These are phyloP conservation scores for Coryphaenoides rupestris DNA, from an alignment of 2,113 vertebrate genomes.

Conservation along the genomic window DNA sequence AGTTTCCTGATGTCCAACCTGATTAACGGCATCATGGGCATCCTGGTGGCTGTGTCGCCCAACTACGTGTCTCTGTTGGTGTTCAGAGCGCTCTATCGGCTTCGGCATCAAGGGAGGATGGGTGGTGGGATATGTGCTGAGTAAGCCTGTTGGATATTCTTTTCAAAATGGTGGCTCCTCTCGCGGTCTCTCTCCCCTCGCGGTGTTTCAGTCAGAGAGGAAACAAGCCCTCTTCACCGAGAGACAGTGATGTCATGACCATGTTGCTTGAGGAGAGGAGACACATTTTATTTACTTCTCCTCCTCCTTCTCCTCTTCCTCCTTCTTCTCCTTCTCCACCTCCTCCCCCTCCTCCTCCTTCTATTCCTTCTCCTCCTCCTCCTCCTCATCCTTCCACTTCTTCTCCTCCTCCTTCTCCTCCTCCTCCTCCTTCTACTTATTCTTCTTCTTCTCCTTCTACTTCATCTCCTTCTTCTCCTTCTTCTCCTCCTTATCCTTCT, in stretches of 20 bases:
- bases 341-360: too few species aligned
- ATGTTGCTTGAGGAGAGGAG: too few species aligned
- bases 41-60: slow-evolving; percentile 85
- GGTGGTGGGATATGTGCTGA: slow-evolving; percentile 88
- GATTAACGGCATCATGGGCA: slow-evolving; percentile 79
- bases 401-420: too few species aligned
- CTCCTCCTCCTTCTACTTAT: not conserved
- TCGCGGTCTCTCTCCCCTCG: too few species aligned
- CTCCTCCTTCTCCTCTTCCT: too few species aligned
- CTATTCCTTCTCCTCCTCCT: too few species aligned
- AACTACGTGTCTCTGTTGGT: slow-evolving; percentile 81
- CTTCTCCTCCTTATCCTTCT: not conserved
- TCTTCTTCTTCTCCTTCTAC: not conserved
- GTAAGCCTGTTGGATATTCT: slow-evolving; percentile 66
- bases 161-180: not conserved
- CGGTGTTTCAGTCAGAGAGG: too few species aligned
- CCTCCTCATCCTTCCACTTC: too few species aligned
- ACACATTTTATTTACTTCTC: too few species aligned
- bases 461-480: not conserved
- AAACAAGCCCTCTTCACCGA: not conserved
- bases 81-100: slow-evolving; percentile 87
- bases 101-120: slow-evolving; percentile 91
- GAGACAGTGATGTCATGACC: too few species aligned
- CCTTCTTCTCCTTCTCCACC: too few species aligned
- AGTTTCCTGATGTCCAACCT: slow-evolving; percentile 85